Base-by-base conservation (phyloP, 2,888 invertebrate genomes). In the Entomobrya multifasciata region DNA sequence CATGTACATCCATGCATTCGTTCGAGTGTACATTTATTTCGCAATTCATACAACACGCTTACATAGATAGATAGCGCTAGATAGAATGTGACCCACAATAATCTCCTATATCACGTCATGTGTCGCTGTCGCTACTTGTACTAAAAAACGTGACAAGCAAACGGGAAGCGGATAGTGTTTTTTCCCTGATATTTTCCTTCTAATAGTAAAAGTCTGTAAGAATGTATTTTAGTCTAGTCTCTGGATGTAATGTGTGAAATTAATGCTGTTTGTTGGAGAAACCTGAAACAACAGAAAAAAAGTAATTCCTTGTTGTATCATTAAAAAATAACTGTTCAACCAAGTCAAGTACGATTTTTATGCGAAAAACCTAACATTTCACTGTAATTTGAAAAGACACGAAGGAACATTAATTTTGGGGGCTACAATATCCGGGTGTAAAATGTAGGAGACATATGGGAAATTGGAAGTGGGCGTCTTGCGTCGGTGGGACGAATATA, bases 91-190 rank as follows among this genome's bases (percentile, higher is more conserved):
- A 57, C 76, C 76, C 76, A 36, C 36, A 76, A 76, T 41, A 78
- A 78, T 62, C 47, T 60, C n/a, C n/a, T 78, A 62, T 62, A 78
- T 78, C 78, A 78, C 78, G 62, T 78, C 78, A 78, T 62, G n/a
- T n/a, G 78, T 60, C 78, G 27, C 60, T 47, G 15, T 17, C 44
- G 62, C n/a, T n/a, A n/a, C n/a, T n/a, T n/a, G n/a, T n/a, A n/a
- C n/a, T n/a, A n/a, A n/a, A n/a, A n/a, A 62, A 78, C 78, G 78
- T 78, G 78, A 78, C 78, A 62, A 44, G 78, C 78, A 57, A 60
- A 27, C 41, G 44, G 30, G 57, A 30, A 52, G 52, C 22, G 41
- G 13, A 22, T 55, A 22, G 41, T 57, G 52, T n/a, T 47, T 20
- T 67, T n/a, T n/a, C n/a, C n/a, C n/a, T n/a, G n/a, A n/a, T n/a